Percentiles rank a stretch among this genome's conserved stretches.
phyloP scores from a whole-genome alignment of 2,113 vertebrate genomes.

The Ascaphus truei region DNA sequence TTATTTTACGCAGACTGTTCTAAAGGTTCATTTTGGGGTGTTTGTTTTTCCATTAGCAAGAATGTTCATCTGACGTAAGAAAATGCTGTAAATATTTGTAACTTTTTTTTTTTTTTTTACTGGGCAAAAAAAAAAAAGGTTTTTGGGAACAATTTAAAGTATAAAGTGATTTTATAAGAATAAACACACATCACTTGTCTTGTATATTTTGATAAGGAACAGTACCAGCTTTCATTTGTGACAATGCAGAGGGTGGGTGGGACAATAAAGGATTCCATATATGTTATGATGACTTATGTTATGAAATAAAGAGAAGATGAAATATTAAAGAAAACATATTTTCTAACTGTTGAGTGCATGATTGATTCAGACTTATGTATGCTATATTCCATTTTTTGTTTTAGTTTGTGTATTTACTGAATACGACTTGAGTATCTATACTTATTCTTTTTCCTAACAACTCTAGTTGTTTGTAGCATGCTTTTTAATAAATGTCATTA shows the following conservation, averaged over 20 bases:
- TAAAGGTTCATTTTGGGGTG: conserved; percentile 35
- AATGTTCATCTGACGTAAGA: conserved; percentile 61
- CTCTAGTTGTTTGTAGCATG: conserved; percentile 72
- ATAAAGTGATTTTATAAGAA: conserved; percentile 71
- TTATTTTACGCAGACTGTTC: conserved; percentile 49
- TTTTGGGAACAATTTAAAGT: conserved; percentile 70
- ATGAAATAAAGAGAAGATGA: conserved; percentile 71
- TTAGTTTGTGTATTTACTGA: conserved; percentile 61
- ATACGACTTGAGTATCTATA: conserved; percentile 58
- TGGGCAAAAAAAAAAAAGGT: conserved; percentile 54
- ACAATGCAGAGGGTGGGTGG: conserved; percentile 57
- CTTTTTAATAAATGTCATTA: conserved; percentile 79
- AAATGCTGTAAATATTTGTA: conserved; percentile 73
- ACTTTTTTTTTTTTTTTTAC: conserved; percentile 60
- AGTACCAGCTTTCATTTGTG: conserved; percentile 75
- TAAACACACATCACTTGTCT: conserved; percentile 57
- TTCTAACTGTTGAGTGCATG: conserved; percentile 72
- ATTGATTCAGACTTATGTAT: conserved; percentile 67
- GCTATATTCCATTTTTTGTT: conserved; percentile 55
- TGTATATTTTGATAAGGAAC: conserved; percentile 80
- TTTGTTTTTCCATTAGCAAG: conserved; percentile 58
- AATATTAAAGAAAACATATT: conserved; percentile 78
- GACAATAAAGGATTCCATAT: conserved; percentile 61
- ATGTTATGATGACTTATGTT: conserved; percentile 66
- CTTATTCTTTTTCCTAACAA: conserved; percentile 64